Evolutionary conservation across 2,888 invertebrate genomes (phyloP).

Genomic region (Stenchaetothrips biformis): DNA sequence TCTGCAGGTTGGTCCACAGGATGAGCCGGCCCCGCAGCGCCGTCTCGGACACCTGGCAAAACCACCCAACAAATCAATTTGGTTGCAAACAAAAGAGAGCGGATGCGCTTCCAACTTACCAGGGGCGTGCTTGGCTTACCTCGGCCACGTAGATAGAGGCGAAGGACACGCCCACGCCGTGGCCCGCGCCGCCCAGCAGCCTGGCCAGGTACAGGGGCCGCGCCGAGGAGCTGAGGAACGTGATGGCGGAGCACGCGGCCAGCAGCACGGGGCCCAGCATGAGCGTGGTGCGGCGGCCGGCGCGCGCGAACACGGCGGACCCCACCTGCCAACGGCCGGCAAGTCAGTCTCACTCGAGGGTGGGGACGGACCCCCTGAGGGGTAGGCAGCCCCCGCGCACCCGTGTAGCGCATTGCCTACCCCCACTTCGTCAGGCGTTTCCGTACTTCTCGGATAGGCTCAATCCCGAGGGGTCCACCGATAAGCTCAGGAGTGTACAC

Average conservation of each 20-base stretch:
- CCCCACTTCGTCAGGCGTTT: no score
- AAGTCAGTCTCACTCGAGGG: no score
- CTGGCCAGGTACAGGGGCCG: constrained; percentile 8
- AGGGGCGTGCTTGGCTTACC: neutral
- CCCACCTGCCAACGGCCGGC: no score
- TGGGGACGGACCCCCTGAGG: no score
- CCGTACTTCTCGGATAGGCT: no score
- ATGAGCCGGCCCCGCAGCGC: constrained; percentile 8
- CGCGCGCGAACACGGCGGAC: neutral
- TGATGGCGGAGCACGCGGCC: neutral
- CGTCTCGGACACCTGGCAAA: neutral
- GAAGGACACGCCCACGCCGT: constrained; percentile 1
- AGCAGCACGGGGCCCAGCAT: constrained; percentile 20
- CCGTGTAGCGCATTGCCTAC: no score
- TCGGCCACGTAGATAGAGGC: constrained; percentile 15
- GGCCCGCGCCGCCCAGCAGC: constrained; percentile 14
- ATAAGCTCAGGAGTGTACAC: no score
- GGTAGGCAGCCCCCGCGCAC: no score
- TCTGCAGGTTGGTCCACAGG: neutral
- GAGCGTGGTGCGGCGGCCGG: constrained; percentile 6
- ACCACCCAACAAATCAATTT: neutral
- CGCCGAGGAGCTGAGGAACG: neutral
- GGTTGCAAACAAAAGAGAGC: neutral
- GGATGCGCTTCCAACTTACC: no score
- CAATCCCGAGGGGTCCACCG: no score